Base-by-base conservation (phyloP, 1,140 invertebrate species). In the Cydia pomonella region DNA sequence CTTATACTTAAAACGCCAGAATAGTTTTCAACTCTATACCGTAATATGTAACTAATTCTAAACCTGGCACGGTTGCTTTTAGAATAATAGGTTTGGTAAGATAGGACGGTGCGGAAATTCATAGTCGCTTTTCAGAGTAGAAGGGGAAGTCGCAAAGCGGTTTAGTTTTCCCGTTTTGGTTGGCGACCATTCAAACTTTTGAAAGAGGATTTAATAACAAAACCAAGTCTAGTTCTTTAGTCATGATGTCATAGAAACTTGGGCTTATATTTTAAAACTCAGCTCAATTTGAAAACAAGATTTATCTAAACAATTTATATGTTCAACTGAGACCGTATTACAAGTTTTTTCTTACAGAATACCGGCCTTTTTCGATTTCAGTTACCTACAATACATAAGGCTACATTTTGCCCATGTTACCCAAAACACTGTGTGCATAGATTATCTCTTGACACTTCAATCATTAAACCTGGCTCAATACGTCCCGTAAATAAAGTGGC, bases 171-270 rank as follows among this genome's bases (percentile, higher is more conserved):
- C 23, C 63, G 63, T 16, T 66, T 66, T 33, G 63, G 27, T 29
- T 27, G 25, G 63, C 63, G 63, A 73, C 76, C 73, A 73, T 78
- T 75, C 73, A 75, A 80, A 80, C 38, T 80, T 76, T 78, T 29
- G 63, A 33, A 80, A 78, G 79, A 78, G 79, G 79, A 80, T 78
- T 80, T 80, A 27, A 75, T 59, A 74, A 79, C 76, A 66, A 29
- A 38, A 27, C 63, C 29, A n/a, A 66, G 10, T 63, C 27, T 66
- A 66, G 25, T 66, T 66, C 63, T 66, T 66, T 18, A 66, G 25
- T 16, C 44, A 41, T 9, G 44, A 1, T 47, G 50, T 53, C n/a
- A 53, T 53, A 53, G 16, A 18, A 6, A 53, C 50, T 53, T 21
- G n/a, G n/a, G 6, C 50, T 18, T 53, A 3, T 53, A 53, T 18